Base-by-base conservation (phyloP, 2,113 vertebrate species). In the Numida meleagris region DNA sequence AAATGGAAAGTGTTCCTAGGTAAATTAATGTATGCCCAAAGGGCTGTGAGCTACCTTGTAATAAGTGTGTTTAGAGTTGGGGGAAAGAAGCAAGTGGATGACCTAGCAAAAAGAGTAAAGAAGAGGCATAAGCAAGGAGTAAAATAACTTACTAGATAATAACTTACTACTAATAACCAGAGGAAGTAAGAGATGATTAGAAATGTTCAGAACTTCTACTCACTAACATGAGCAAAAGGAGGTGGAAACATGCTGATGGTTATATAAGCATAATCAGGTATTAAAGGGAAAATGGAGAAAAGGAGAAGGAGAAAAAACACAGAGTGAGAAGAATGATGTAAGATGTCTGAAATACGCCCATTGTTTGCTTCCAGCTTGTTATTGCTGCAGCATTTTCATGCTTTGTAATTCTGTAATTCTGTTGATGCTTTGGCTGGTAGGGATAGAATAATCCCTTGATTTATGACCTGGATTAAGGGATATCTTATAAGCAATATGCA, bases 1-100 rank as follows among this genome's bases (percentile, higher is more conserved):
- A 91, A 75, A 71, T 34, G 59, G 71, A 85, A 96, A 89, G 63
- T 43, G 71, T 83, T 96, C 70, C 63, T 67, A 38, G 78, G 75
- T 93, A 96, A 94, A 97, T 93, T 89, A 94, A 95, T 90, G 18
- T 61, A 82, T 57, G 76, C 92, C 83, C 66, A 85, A 92, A 92
- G 43, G 91, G 80, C 67, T 95, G 55, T 79, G 72, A 91, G 82
- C 59, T 92, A 83, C 67, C 88, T 77, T 82, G 90, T 61, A 96
- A 95, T 83, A 96, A 94, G 89, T 76, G 70, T 58, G 12, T 31
- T 94, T 79, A 42, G 57, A 88, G 82, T 16, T 23, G 42, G 59
- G 73, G 78, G 24, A 87, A 92, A 63, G 84, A 86, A 96, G 77
- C 27, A 96, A 97, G 96, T 62, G 19, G 36, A 77, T 40, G 20